Base-by-base conservation (phyloP, 1,140 invertebrate species). In the Hylaeus anthracinus region DNA sequence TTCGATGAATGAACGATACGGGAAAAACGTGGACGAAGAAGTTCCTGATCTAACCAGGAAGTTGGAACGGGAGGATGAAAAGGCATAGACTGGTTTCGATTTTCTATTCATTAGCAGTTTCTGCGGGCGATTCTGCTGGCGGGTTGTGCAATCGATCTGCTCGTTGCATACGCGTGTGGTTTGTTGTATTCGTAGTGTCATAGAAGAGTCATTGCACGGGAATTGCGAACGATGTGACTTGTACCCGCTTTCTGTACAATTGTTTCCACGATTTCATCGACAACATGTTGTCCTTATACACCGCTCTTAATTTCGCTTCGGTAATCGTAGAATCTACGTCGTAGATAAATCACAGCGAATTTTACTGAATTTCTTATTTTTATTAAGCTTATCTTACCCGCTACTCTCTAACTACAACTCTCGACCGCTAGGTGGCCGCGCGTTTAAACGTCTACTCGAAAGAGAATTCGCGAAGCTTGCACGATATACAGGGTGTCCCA, bases 71-170 rank as follows among this genome's bases (percentile, higher is more conserved):
- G 2, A 10, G 26, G 14, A 69, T 45, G 26, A 65, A 74, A 75
- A 41, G 9, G 55, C 26, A 67, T 60, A 39, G 4, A 12, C 9
- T 8, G 10, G 9, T 56, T 79, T 43, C 48, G 26, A 72, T 71
- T 72, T 60, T 12, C 74, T 53, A 48, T 65, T 26, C 58, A 37
- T 75, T 64, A 70, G 48, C 37, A 64, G 14, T 70, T 87, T 58
- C 86, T 88, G 86, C 86, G 86, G 86, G 86, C 65, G 58, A 88
- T 74, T 83, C 86, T 88, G 86, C 86, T 88, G 86, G 86, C 71
- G 67, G 15, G 58, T 88, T 88, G 64, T 65, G 72, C 77, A 88
- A 88, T 70, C 56, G 51, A 65, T 2, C 41, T 10, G 53, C 26
- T 26, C 26, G 65, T 84, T 60, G 39, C 70, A 41, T 74, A 77